Evolutionary conservation across 2,888 invertebrate species (phyloP).

Genomic region (Griposia aprilina): DNA sequence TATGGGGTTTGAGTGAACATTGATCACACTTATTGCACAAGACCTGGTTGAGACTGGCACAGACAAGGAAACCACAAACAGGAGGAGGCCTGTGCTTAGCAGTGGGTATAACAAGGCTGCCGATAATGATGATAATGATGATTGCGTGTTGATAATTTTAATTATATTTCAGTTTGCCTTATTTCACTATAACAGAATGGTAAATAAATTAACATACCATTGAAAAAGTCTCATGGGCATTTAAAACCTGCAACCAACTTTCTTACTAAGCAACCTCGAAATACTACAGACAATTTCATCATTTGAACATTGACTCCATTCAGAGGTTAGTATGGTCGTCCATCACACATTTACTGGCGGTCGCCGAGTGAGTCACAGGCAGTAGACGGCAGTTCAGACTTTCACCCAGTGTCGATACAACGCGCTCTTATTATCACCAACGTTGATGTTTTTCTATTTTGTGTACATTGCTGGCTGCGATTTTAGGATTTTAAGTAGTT

Average conservation of each 20-base stretch:
- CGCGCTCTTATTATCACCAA: slow-evolving; percentile 51
- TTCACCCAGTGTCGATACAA: slow-evolving; percentile 61
- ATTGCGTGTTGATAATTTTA: too few relatives aligned
- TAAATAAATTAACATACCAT: too few relatives aligned
- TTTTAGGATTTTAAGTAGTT: background rate
- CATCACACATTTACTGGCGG: slow-evolving; percentile 52
- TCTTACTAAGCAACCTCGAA: background rate
- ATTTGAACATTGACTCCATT: slow-evolving; percentile 17
- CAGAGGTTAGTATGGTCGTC: slow-evolving; percentile 18
- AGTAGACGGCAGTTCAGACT: slow-evolving; percentile 56
- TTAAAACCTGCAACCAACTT: too few relatives aligned
- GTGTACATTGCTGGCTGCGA: slow-evolving; percentile 53
- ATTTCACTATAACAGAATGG: too few relatives aligned
- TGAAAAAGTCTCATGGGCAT: too few relatives aligned
- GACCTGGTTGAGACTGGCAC: too few relatives aligned
- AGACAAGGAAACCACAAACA: too few relatives aligned
- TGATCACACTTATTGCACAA: slow-evolving; percentile 6
- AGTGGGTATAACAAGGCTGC: too few relatives aligned
- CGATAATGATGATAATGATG: too few relatives aligned
- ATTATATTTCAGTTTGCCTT: too few relatives aligned
- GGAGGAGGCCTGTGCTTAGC: too few relatives aligned
- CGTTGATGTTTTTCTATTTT: slow-evolving; percentile 24
- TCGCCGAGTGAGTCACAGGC: slow-evolving; percentile 53
- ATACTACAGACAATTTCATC: slow-evolving; percentile 17
- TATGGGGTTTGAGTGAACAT: slow-evolving; percentile 1